Base-by-base conservation (phyloP, 1,140 invertebrate genomes). In the Eumeta japonica region DNA sequence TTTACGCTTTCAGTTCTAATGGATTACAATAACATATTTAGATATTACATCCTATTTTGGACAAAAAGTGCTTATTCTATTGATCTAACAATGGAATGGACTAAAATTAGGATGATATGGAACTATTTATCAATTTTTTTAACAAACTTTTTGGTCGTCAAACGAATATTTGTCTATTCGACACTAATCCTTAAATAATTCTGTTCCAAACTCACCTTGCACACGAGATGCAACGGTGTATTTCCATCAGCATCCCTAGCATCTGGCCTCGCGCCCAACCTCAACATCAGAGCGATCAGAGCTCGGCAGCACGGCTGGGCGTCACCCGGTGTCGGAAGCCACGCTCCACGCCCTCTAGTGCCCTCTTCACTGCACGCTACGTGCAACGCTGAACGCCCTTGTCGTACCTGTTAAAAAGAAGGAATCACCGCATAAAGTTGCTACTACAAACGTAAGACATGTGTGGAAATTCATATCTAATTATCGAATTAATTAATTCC, bases 201-300 rank as follows among this genome's bases (percentile, higher is more conserved):
- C n/a, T n/a, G n/a, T n/a, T n/a, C n/a, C n/a, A n/a, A n/a, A 27
- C 9, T 9, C 28, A 52, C 76, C 16, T 76, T 65, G 17, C 85
- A 86, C 2, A 83, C 81, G n/a, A 91, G 65, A 55, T 94, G 91
- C 9, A 94, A 75, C 1, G 89, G 83, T 9, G 89, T 91, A 61
- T 94, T 94, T 4, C 87, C 87, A 30, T 85, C 82, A 12, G 83
- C 80, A 55, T 94, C 90, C 1, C 74, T 66, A 2, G 81, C 83
- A 67, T 88, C 87, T 0, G 88, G 81, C 66, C 88, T 80, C 0
- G 90, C 91, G 5, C 92, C 93, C 16, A 90, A 87, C 48, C 86
- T 83, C 35, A 94, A 66, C 40, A 97, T 76, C 28, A 93, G 82
- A 45, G 82, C 78, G 1, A 88, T 84, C 31, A 95, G 80, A 31